Percentiles rank a stretch among this genome's conserved stretches.
These are phyloP conservation scores for Heliconius hewitsoni DNA, from an alignment of 1,140 invertebrate genomes.

Conservation along the genomic window DNA sequence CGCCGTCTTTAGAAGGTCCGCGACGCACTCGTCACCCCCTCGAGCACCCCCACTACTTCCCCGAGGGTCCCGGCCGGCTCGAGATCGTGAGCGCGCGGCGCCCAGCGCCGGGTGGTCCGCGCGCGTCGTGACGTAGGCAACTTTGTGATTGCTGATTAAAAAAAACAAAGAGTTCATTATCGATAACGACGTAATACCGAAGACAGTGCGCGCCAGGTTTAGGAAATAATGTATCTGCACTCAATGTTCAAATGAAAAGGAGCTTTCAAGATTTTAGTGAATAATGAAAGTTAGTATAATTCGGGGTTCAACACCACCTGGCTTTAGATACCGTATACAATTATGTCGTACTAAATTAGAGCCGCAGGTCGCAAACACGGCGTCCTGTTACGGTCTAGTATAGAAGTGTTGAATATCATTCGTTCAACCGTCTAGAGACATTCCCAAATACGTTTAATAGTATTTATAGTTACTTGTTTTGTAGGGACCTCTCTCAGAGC, in stretches of 20 bases:
- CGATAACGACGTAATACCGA: slow-evolving; percentile 50
- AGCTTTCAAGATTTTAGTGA: slow-evolving; percentile 81
- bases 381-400: slow-evolving; percentile 57
- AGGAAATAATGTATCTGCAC: slow-evolving; percentile 80
- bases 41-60: neutral
- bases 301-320: slow-evolving; percentile 71
- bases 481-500: slow-evolving; percentile 41
- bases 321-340: slow-evolving; percentile 81
- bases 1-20: slow-evolving; percentile 48
- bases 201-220: slow-evolving; percentile 76
- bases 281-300: slow-evolving; percentile 79
- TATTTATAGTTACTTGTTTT: slow-evolving; percentile 34
- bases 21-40: slow-evolving; percentile 70
- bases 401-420: slow-evolving; percentile 49
- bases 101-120: slow-evolving; percentile 54
- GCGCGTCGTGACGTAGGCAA: slow-evolving; percentile 56
- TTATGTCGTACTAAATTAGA: slow-evolving; percentile 59
- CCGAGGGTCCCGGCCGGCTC: neutral
- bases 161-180: slow-evolving; percentile 54
- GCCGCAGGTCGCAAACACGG: neutral
- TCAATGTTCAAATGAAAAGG: slow-evolving; percentile 81
- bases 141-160: slow-evolving; percentile 58
- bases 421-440: slow-evolving; percentile 26
- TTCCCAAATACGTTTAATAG: slow-evolving; percentile 35
- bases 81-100: slow-evolving; percentile 52